Conservation (phyloP, 2,888 invertebrate genomes). For the Drosophila putrida region DNA sequence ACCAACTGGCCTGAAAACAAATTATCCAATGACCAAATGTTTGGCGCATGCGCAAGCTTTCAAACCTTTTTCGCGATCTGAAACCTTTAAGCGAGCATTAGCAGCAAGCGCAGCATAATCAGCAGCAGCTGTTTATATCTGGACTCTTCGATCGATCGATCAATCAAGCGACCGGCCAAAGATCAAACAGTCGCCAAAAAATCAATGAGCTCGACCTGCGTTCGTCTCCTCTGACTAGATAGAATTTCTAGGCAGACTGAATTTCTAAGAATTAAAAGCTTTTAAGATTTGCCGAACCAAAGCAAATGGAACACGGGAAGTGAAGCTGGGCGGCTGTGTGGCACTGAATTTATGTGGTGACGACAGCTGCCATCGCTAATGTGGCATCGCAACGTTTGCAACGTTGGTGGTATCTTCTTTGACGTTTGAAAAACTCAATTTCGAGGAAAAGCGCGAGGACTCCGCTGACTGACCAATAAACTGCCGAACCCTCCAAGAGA, state of each 20-base stretch:
- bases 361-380: slow-evolving; percentile 63
- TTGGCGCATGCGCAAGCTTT: slow-evolving; percentile 78
- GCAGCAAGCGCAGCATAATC: slow-evolving; percentile 28
- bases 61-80: slow-evolving; percentile 80
- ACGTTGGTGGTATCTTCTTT: slow-evolving; percentile 67
- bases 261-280: slow-evolving; percentile 75
- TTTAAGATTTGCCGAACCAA: slow-evolving; percentile 73
- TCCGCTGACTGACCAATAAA: slow-evolving; percentile 48
- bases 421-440: slow-evolving; percentile 49
- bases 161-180: slow-evolving; percentile 68
- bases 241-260: slow-evolving; percentile 75
- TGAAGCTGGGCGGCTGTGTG: slow-evolving; percentile 66
- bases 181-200: slow-evolving; percentile 74
- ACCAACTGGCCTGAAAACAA: slow-evolving; percentile 39
- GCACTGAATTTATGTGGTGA: slow-evolving; percentile 27
- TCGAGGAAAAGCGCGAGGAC: slow-evolving; percentile 68
- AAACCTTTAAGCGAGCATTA: slow-evolving; percentile 53
- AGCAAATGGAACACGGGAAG: slow-evolving; percentile 53
- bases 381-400: slow-evolving; percentile 19
- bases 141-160: slow-evolving; percentile 29
- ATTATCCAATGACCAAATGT: slow-evolving; percentile 60
- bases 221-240: slow-evolving; percentile 63
- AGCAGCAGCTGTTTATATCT: slow-evolving; percentile 51
- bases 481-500: neutral
- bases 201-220: slow-evolving; percentile 72